Percentiles rank a stretch among this genome's conserved stretches.
Conservation (phyloP, 2,797 vertebrate species). For the Platalea minor region DNA sequence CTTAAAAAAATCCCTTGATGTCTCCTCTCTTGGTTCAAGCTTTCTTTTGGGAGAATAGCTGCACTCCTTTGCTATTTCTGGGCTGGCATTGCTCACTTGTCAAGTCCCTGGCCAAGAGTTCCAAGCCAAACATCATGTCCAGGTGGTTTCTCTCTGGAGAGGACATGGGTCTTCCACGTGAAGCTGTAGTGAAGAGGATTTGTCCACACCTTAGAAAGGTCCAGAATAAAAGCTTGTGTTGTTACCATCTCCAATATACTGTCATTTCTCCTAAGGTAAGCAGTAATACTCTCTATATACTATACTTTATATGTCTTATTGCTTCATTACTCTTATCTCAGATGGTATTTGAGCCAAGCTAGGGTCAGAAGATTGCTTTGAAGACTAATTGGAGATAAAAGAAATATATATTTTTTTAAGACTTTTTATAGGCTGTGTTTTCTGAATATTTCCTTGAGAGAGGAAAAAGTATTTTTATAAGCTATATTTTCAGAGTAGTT, state of each 20-base stretch:
- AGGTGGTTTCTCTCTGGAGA: neutral
- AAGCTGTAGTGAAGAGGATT: neutral
- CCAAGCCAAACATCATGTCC: neutral
- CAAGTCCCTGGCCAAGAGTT: neutral
- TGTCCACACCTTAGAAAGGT: neutral
- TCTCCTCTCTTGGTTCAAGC: neutral
- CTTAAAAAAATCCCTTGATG: neutral
- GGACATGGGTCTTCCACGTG: neutral
- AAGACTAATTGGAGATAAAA: neutral
- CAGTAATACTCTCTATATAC: neutral
- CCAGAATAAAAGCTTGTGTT: neutral
- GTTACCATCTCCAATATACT: neutral
- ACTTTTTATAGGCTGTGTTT: neutral
- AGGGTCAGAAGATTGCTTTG: neutral
- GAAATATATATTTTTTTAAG: neutral
- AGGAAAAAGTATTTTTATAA: conserved; percentile 2
- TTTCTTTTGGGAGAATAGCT: neutral
- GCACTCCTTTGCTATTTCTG: neutral
- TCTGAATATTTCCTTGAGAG: neutral
- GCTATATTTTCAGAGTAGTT: neutral
- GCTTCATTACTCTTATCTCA: neutral
- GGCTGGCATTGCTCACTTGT: neutral
- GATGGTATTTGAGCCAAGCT: neutral
- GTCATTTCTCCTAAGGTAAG: neutral
- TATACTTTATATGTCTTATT: neutral